These are phyloP conservation scores for Cryptops parisi DNA, from an alignment of 2,888 invertebrate genomes.

Conservation along the genomic window DNA sequence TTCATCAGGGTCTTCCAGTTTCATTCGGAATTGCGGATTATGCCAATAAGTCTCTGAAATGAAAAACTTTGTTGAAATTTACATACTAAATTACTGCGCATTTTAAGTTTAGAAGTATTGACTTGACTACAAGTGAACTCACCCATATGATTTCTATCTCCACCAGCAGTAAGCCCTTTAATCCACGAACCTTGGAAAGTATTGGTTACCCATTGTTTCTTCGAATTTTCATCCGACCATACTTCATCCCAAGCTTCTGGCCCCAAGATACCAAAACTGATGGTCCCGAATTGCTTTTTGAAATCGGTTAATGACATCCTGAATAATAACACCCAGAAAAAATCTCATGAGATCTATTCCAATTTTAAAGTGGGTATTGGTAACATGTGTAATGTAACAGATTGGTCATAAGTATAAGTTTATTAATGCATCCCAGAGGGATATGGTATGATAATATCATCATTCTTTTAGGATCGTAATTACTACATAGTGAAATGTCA, in stretches of 20 bases:
- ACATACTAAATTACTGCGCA: too few species aligned
- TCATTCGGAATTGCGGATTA: slow-evolving; percentile 84
- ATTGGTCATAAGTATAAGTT: too few species aligned
- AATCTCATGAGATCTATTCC: background rate
- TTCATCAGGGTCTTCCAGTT: slow-evolving; percentile 69
- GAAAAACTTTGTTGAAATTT: too few species aligned
- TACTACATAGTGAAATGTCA: too few species aligned
- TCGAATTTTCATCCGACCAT: slow-evolving; percentile 41
- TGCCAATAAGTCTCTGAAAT: slow-evolving; percentile 75
- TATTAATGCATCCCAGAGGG: too few species aligned
- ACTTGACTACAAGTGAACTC: background rate
- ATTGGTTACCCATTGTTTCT: slow-evolving; percentile 85
- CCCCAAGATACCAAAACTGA: slow-evolving; percentile 91
- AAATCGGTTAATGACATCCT: slow-evolving; percentile 79
- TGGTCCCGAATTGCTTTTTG: slow-evolving; percentile 58
- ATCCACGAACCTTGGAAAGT: slow-evolving; percentile 91
- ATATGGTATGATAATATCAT: too few species aligned
- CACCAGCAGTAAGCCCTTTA: slow-evolving; percentile 81
- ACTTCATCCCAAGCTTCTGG: slow-evolving; percentile 65
- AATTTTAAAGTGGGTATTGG: too few species aligned
- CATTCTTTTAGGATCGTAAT: too few species aligned
- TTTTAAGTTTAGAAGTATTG: too few species aligned
- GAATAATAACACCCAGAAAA: too few species aligned
- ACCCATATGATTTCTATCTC: slow-evolving; percentile 82
- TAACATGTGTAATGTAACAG: too few species aligned